Evolutionary conservation across 2,797 vertebrate species (phyloP).

Genomic region (Eospalax fontanierii): DNA sequence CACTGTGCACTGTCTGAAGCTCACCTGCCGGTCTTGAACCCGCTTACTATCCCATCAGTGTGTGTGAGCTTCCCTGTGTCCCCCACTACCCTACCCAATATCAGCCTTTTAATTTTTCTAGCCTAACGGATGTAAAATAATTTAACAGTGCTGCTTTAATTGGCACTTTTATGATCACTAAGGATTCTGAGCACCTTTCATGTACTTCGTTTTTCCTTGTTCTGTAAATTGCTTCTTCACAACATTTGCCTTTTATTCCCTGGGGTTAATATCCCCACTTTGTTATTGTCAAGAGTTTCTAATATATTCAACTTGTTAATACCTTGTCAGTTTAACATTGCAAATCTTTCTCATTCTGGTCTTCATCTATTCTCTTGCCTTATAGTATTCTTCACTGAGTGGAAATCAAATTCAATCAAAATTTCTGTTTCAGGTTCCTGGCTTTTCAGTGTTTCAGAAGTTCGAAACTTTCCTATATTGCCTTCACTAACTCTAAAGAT

Average conservation of each 20-base stretch:
- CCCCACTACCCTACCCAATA: neutral
- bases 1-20: neutral
- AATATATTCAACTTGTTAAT: constrained; percentile 2
- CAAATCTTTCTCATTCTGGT: constrained; percentile 48
- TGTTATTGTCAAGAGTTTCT: constrained; percentile 23
- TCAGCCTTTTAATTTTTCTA: constrained; percentile 17
- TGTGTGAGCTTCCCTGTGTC: neutral
- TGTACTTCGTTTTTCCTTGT: neutral
- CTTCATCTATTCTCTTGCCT: constrained; percentile 20
- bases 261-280: constrained; percentile 3
- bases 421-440: neutral
- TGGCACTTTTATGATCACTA: constrained; percentile 23
- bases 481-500: neutral
- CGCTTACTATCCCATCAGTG: neutral
- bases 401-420: constrained; percentile 10
- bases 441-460: constrained; percentile 13
- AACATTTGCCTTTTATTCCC: neutral
- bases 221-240: constrained; percentile 55
- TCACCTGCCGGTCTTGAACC: neutral
- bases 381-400: neutral
- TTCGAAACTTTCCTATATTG: neutral
- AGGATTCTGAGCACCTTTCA: constrained; percentile 49
- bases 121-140: constrained; percentile 11
- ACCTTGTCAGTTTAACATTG: constrained; percentile 1
- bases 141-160: constrained; percentile 39